phyloP scores from a whole-genome alignment of 2,888 invertebrate species.

The Choristoneura rosaceana region DNA sequence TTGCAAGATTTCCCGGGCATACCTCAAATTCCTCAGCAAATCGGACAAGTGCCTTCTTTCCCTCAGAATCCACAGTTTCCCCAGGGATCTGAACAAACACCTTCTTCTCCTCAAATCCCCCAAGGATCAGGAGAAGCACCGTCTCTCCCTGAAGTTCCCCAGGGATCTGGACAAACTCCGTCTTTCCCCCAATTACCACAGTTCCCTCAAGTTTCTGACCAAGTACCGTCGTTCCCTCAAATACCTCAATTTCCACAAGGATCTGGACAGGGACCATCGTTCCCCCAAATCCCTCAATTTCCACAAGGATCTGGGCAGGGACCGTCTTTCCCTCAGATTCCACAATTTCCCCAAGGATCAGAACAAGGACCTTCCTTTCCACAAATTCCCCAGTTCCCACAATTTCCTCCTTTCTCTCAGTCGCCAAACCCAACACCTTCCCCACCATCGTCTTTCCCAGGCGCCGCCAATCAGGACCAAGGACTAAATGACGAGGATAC shows the following conservation, averaged over 20 bases:
- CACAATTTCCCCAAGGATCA: conserved; percentile 36
- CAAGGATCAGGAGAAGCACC: conserved; percentile 38
- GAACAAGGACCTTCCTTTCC: conserved; percentile 43
- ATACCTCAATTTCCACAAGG: conserved; percentile 53
- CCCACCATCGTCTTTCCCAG: conserved; percentile 64
- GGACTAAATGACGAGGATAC: conserved; percentile 77
- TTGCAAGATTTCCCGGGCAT: conserved; percentile 48
- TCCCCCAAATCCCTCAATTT: conserved; percentile 55
- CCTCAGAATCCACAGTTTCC: conserved; percentile 42
- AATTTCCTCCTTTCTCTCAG: conserved; percentile 54
- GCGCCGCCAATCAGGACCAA: conserved; percentile 57
- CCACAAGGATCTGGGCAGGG: conserved; percentile 30
- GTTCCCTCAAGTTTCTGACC: conserved; percentile 36
- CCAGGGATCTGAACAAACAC: conserved; percentile 37
- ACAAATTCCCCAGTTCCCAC: conserved; percentile 49
- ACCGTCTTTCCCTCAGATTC: conserved; percentile 47
- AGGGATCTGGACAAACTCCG: conserved; percentile 12
- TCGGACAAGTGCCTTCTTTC: conserved; percentile 14
- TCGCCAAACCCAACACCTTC: conserved; percentile 52
- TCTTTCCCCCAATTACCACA: conserved; percentile 54
- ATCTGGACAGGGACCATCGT: conserved; percentile 41
- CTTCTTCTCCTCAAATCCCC: conserved; percentile 33
- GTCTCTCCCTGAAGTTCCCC: conserved; percentile 48
- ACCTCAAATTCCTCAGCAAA: conserved; percentile 47
- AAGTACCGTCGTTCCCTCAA: conserved; percentile 37